Conservation (phyloP, 2,888 invertebrate species). For the Agonopterix subpropinquella region DNA sequence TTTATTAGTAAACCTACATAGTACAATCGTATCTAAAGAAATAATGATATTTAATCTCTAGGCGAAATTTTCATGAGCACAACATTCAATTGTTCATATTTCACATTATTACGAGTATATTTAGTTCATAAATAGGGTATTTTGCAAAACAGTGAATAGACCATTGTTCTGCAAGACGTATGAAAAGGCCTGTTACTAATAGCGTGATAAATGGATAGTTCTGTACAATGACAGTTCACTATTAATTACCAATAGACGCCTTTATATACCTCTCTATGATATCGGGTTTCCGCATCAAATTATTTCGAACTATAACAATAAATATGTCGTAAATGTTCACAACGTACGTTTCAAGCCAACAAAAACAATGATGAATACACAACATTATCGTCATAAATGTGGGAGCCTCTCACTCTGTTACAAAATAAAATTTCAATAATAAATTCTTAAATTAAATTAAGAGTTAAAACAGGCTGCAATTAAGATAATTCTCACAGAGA, state of each 20-base stretch:
- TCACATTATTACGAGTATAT: slow-evolving; percentile 31
- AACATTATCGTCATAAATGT: slow-evolving; percentile 24
- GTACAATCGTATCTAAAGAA: too few relatives aligned
- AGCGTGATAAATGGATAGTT: slow-evolving; percentile 53
- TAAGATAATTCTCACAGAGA: slow-evolving; percentile 60
- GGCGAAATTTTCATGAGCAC: slow-evolving; percentile 8
- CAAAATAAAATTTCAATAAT: slow-evolving; percentile 53
- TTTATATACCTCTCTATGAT: slow-evolving; percentile 26
- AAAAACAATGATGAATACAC: slow-evolving; percentile 18
- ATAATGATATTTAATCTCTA: background rate
- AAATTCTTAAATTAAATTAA: slow-evolving; percentile 37
- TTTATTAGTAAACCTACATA: too few relatives aligned
- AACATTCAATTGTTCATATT: slow-evolving; percentile 35
- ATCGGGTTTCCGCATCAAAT: slow-evolving; percentile 37
- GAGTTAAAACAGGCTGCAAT: slow-evolving; percentile 50
- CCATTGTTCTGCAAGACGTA: slow-evolving; percentile 58
- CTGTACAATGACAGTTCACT: slow-evolving; percentile 42
- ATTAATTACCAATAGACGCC: slow-evolving; percentile 43
- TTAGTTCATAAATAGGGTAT: slow-evolving; percentile 40
- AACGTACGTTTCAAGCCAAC: slow-evolving; percentile 8
- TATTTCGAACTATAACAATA: slow-evolving; percentile 10
- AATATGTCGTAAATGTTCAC: slow-evolving; percentile 21
- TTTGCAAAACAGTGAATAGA: slow-evolving; percentile 57
- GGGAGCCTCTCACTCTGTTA: slow-evolving; percentile 49
- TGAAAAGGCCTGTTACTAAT: slow-evolving; percentile 51